phyloP scores from a whole-genome alignment of 2,888 invertebrate genomes.

The Tupiocoris notatus region DNA sequence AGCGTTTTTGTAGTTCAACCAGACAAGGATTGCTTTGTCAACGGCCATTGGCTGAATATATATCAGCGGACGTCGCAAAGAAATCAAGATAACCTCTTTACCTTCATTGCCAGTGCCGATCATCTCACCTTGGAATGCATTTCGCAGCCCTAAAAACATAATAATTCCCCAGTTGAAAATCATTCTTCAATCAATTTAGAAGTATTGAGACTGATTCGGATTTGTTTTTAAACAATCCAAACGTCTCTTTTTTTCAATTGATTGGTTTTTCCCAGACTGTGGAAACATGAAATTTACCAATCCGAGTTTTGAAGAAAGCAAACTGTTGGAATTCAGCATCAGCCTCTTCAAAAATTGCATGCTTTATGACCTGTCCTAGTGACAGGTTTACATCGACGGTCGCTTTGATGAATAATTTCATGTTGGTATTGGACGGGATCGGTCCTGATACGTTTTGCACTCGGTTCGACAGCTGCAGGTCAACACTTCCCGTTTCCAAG shows the following conservation, averaged over 20 bases:
- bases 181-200: too few species aligned
- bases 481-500: constrained; percentile 90
- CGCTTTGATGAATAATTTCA: constrained; percentile 74
- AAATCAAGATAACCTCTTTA: constrained; percentile 85
- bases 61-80: constrained; percentile 87
- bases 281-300: too few species aligned
- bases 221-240: too few species aligned
- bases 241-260: too few species aligned
- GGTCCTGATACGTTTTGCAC: constrained; percentile 78
- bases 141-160: constrained; percentile 61
- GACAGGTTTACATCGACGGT: constrained; percentile 92
- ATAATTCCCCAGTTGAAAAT: too few species aligned
- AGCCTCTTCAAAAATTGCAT: constrained; percentile 95
- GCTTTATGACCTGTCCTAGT: constrained; percentile 88
- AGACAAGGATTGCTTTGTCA: constrained; percentile 96
- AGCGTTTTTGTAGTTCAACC: constrained; percentile 99
- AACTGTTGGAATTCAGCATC: constrained; percentile 97
- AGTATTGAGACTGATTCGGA: too few species aligned
- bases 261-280: too few species aligned
- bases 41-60: constrained; percentile 97
- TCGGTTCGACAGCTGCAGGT: constrained; percentile 89
- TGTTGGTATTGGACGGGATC: constrained; percentile 61
- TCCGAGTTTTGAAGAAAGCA: constrained; percentile 95
- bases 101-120: constrained; percentile 63
- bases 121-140: constrained; percentile 88